Base-by-base conservation (phyloP, 1,140 invertebrate genomes). In the Polypedilum pembai region DNA sequence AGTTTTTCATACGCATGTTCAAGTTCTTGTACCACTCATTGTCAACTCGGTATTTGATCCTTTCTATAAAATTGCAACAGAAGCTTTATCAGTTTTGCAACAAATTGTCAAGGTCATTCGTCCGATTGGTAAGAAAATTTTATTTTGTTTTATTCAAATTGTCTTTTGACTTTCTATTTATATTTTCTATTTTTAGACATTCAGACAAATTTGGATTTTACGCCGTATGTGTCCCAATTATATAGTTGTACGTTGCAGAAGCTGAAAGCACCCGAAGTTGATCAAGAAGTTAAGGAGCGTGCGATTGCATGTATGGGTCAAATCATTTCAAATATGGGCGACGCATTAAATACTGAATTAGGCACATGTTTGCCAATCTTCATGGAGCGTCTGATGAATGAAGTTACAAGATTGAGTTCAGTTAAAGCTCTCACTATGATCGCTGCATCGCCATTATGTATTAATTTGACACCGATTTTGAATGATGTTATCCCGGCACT, bases 61-160 rank as follows among this genome's bases (percentile, higher is more conserved):
- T 56, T 99, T 99, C 85, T 99, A 99, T 84, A 99, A 99, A 85
- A 98, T 99, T 66, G 96, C 95, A 5, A 95, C 96, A 0, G 95
- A 98, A 83, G 95, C 95, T 0, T 83, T 99, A 18, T 83, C 95
- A 10, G 95, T 98, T 40, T 85, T 98, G 74, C 95, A 99, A 80
- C 93, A 96, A 75, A 85, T 99, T 65, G 94, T 98, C 5, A 95
- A 94, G 85, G 95, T 98, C 8, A 93, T 98, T 77, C 86, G 95
- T 75, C 95, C 95, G 0, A 84, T 95, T 66, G 92, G 92, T 89
- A 79, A 83, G 83, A 79, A 40, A 41, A 73, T 17, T 73, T 17
- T 40, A 73, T 40, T 12, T 40, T 75, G 10, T n/a, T 33, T 75
- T 15, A 74, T 12, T 40, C 15, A 40, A 1, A 33, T 33, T 33